These are phyloP conservation scores for Bothrops jararaca DNA, from an alignment of 2,113 vertebrate species.

Conservation along the genomic window DNA sequence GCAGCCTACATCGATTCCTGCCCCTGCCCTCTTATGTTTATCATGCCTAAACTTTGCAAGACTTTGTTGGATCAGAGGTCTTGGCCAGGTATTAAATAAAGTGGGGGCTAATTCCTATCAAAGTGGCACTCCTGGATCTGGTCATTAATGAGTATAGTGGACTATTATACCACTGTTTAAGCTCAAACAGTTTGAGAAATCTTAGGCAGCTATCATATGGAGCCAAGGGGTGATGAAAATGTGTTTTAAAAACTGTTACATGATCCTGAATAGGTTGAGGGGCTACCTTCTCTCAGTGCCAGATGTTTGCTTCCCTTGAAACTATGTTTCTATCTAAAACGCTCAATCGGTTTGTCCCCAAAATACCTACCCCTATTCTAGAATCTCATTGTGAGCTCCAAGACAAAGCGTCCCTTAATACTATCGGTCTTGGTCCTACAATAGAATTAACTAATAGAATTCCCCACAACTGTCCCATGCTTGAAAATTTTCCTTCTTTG, in stretches of 20 bases:
- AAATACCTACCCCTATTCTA: background rate
- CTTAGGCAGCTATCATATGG: background rate
- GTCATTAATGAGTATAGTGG: rapidly evolving
- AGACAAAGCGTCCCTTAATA: background rate
- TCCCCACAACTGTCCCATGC: background rate
- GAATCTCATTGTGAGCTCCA: background rate
- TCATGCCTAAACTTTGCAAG: background rate
- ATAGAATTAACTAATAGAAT: background rate
- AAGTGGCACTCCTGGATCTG: background rate
- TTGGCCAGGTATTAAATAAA: background rate
- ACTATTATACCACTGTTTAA: background rate
- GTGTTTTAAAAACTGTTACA: background rate
- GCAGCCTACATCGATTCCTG: background rate
- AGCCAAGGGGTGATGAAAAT: background rate
- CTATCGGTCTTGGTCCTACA: background rate
- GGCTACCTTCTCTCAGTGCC: background rate
- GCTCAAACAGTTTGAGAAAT: background rate
- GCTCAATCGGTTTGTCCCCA: background rate
- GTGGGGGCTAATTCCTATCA: background rate
- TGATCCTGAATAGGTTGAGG: background rate
- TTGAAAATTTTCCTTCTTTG: background rate
- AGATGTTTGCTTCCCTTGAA: background rate
- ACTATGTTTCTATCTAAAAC: background rate
- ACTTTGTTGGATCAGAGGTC: rapidly evolving
- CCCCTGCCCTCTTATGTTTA: background rate